phyloP scores from a whole-genome alignment of 2,888 invertebrate species.

The Tetragonisca angustula region DNA sequence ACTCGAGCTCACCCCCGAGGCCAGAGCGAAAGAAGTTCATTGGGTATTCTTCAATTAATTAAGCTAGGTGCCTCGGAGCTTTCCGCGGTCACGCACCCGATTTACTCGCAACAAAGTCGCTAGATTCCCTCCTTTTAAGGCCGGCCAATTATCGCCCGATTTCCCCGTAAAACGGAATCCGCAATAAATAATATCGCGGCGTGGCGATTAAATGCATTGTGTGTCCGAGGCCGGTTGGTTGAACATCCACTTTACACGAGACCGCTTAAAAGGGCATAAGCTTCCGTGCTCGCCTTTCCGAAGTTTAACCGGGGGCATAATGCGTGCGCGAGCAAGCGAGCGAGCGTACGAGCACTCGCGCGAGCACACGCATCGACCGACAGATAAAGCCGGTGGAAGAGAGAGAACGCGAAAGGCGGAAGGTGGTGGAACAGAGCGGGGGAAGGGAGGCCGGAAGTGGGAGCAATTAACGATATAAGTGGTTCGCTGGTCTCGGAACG shows the following conservation, averaged over 20 bases:
- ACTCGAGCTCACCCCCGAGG: constrained; percentile 25
- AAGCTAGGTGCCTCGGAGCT: constrained; percentile 5
- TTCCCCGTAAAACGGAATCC: constrained; percentile 9
- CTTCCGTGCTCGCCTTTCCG: constrained; percentile 55
- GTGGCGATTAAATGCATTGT: constrained; percentile 49
- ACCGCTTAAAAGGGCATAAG: constrained; percentile 64
- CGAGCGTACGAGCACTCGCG: not conserved
- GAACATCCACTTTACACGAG: constrained; percentile 47
- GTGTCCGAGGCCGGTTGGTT: constrained; percentile 35
- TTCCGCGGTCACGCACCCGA: not conserved
- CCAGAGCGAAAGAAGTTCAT: constrained; percentile 28
- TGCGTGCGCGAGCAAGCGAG: constrained; percentile 36
- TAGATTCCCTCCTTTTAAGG: not conserved
- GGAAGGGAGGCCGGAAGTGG: constrained; percentile 79
- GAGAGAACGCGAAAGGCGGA: constrained; percentile 18
- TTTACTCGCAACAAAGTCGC: constrained; percentile 6
- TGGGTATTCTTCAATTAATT: constrained; percentile 53
- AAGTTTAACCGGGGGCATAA: constrained; percentile 62
- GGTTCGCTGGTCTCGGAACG: constrained; percentile 81
- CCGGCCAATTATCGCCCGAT: not conserved
- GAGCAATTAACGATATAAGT: constrained; percentile 84
- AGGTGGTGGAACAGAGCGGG: constrained; percentile 26
- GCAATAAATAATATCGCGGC: constrained; percentile 33
- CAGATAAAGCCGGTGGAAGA: constrained; percentile 27
- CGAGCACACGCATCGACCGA: constrained; percentile 55